Percentiles rank a stretch among this genome's conserved stretches.
phyloP scores from a whole-genome alignment of 2,113 vertebrate species.

The Picathartes gymnocephalus region DNA sequence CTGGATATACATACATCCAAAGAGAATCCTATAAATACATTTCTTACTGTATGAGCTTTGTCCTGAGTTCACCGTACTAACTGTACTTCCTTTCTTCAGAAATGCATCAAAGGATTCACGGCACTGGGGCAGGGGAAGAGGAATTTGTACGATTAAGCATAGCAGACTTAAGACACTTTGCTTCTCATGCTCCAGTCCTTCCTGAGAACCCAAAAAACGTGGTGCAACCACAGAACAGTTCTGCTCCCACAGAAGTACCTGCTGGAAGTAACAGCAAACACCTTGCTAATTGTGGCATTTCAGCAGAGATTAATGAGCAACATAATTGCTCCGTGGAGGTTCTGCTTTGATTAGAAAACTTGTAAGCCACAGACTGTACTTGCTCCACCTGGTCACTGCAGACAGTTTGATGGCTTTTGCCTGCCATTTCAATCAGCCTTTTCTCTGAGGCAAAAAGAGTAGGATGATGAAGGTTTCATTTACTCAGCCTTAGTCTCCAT shows the following conservation, averaged over 20 bases:
- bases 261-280: not conserved
- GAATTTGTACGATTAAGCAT: too few relatives aligned
- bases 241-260: not conserved
- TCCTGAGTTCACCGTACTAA: not conserved
- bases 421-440: slow-evolving; percentile 61
- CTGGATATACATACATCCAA: not conserved
- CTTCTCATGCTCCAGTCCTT: not conserved
- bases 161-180: not conserved
- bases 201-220: not conserved
- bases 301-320: slow-evolving; percentile 57
- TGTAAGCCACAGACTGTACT: slow-evolving; percentile 65
- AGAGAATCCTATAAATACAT: not conserved
- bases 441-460: not conserved
- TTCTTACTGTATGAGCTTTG: not conserved
- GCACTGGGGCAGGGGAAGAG: not conserved
- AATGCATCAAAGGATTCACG: not conserved
- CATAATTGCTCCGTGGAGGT: slow-evolving; percentile 58
- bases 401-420: slow-evolving; percentile 52
- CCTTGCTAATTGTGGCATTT: slow-evolving; percentile 30
- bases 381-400: slow-evolving; percentile 59
- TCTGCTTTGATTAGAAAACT: slow-evolving; percentile 59
- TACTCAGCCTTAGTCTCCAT: slow-evolving; percentile 47
- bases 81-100: not conserved
- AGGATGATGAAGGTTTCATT: not conserved
- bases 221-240: not conserved